Evolutionary conservation across 2,888 invertebrate species (phyloP).

Genomic region (Creontiades dilutus): DNA sequence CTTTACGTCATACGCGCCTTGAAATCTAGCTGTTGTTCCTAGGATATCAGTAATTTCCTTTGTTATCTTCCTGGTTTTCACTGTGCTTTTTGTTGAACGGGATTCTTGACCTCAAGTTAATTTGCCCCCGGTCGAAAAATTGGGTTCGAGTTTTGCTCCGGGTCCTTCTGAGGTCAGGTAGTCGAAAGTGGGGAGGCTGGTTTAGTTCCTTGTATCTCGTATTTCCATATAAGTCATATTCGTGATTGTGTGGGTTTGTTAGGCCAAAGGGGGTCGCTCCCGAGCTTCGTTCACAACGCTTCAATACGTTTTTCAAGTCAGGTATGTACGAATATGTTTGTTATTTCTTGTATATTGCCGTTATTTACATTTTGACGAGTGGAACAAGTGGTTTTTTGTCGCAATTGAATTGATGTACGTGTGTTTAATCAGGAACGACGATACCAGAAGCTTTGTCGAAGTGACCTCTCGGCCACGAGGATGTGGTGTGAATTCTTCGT

Average conservation of each 20-base stretch:
- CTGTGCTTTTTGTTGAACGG: slow-evolving; percentile 4
- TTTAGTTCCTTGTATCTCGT: slow-evolving; percentile 70
- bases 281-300: background rate
- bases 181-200: slow-evolving; percentile 34
- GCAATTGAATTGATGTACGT: slow-evolving; percentile 37
- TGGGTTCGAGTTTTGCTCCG: slow-evolving; percentile 17
- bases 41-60: slow-evolving; percentile 36
- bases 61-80: slow-evolving; percentile 36
- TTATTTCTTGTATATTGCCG: background rate
- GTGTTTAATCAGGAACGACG: slow-evolving; percentile 60
- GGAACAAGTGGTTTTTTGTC: background rate
- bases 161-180: slow-evolving; percentile 44
- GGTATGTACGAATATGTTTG: slow-evolving; percentile 42
- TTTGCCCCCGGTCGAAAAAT: slow-evolving; percentile 14
- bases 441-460: slow-evolving; percentile 20
- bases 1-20: slow-evolving; percentile 27
- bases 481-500: slow-evolving; percentile 40
- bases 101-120: slow-evolving; percentile 15
- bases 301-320: background rate
- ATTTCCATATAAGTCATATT: slow-evolving; percentile 75
- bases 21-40: slow-evolving; percentile 34
- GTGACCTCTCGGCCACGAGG: slow-evolving; percentile 45
- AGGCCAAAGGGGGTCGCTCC: slow-evolving; percentile 60
- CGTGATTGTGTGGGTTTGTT: slow-evolving; percentile 73
- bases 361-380: slow-evolving; percentile 38